These are phyloP conservation scores for Atrichornis clamosus DNA, from an alignment of 2,113 vertebrate genomes.

Conservation along the genomic window DNA sequence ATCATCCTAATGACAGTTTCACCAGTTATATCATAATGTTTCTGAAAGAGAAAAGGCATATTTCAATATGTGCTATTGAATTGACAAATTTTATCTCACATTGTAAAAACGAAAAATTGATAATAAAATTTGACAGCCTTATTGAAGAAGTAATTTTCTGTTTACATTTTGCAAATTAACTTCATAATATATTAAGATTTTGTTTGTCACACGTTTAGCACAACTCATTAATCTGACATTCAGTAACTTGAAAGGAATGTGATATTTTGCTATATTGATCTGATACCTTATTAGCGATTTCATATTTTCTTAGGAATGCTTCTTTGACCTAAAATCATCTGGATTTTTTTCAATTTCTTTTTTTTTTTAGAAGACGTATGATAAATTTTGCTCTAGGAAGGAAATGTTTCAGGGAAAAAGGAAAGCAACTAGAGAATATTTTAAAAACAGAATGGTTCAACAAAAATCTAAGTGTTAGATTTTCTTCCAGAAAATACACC, in stretches of 20 bases:
- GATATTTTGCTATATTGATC: neutral
- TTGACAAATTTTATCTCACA: conserved; percentile 10
- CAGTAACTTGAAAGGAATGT: conserved; percentile 12
- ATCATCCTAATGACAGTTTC: neutral
- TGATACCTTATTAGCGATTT: conserved; percentile 8
- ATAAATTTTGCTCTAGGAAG: neutral
- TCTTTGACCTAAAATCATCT: neutral
- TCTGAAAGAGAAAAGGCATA: neutral
- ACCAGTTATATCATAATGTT: neutral
- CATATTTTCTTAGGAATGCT: neutral
- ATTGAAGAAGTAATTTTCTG: conserved; percentile 41
- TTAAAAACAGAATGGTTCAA: neutral
- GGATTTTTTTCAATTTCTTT: neutral
- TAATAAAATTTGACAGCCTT: conserved; percentile 57
- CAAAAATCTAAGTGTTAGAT: neutral
- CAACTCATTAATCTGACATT: conserved; percentile 30
- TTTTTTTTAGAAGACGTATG: neutral
- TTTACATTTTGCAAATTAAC: conserved; percentile 42
- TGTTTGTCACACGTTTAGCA: conserved; percentile 45
- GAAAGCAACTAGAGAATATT: neutral
- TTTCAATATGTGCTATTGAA: neutral
- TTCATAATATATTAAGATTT: conserved; percentile 43
- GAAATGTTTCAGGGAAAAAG: neutral
- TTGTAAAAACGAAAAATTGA: neutral
- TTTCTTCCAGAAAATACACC: neutral